Conservation (phyloP, 2,888 invertebrate genomes). For the Halictus ligatus region DNA sequence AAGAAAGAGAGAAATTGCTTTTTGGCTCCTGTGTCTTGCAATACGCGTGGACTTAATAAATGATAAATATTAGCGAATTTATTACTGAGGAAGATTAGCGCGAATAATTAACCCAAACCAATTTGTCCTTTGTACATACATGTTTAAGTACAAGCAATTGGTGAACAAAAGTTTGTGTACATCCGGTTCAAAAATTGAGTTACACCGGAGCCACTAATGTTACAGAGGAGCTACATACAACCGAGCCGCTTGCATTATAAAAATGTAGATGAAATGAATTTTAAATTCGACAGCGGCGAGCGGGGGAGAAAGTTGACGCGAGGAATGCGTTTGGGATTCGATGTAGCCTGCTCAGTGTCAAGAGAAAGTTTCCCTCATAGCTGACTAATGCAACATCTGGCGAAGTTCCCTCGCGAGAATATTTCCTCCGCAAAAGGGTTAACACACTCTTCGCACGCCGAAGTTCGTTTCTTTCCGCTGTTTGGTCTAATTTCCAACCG, state of each 20-base stretch:
- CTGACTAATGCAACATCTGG: not conserved
- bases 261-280: not conserved
- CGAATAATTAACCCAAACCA: too few species aligned
- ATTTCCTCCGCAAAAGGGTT: not conserved
- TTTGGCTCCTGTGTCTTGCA: too few species aligned
- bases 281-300: not conserved
- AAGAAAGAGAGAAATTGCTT: too few species aligned
- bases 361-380: not conserved
- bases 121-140: too few species aligned
- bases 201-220: not conserved
- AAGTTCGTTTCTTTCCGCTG: constrained; percentile 5
- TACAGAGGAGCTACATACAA: not conserved
- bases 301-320: not conserved
- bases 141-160: too few species aligned
- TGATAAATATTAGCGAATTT: too few species aligned
- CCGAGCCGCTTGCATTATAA: not conserved
- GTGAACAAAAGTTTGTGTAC: not conserved
- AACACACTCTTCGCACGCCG: not conserved
- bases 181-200: not conserved
- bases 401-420: not conserved
- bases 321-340: not conserved
- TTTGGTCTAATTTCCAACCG: constrained; percentile 31
- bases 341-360: not conserved
- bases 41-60: too few species aligned
- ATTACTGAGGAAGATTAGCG: too few species aligned